Conservation (phyloP, 2,113 vertebrate genomes). For the Muntiacus muntjak region DNA sequence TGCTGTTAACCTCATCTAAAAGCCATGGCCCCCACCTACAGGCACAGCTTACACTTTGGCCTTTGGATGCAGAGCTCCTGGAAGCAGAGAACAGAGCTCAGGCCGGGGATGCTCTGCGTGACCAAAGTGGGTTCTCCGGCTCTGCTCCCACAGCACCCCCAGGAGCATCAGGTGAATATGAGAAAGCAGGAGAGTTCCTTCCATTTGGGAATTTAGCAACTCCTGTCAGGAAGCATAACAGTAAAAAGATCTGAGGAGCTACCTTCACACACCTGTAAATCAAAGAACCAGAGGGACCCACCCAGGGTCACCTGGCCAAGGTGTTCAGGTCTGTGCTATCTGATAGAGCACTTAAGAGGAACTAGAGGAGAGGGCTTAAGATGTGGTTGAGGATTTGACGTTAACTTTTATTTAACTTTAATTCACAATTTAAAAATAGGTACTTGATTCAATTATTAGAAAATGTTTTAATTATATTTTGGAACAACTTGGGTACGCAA, state of each 20-base stretch:
- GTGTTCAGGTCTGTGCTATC: neutral
- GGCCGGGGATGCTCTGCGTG: accelerated
- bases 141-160: neutral
- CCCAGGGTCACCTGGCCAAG: neutral
- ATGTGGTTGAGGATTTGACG: neutral
- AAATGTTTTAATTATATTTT: neutral
- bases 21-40: neutral
- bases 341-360: neutral
- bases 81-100: neutral
- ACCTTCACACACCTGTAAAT: neutral
- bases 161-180: neutral
- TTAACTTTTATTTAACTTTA: neutral
- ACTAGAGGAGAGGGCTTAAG: neutral
- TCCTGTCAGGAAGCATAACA: neutral
- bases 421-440: neutral
- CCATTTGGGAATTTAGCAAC: neutral
- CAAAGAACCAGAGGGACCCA: neutral
- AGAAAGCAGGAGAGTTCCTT: neutral
- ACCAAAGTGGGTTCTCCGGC: accelerated
- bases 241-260: neutral
- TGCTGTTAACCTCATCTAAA: neutral
- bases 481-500: neutral
- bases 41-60: neutral
- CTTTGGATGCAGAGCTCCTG: neutral
- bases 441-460: neutral